Percentiles rank a stretch among this genome's conserved stretches.
phyloP scores from a whole-genome alignment of 2,797 vertebrate species.

The Perodicticus potto region DNA sequence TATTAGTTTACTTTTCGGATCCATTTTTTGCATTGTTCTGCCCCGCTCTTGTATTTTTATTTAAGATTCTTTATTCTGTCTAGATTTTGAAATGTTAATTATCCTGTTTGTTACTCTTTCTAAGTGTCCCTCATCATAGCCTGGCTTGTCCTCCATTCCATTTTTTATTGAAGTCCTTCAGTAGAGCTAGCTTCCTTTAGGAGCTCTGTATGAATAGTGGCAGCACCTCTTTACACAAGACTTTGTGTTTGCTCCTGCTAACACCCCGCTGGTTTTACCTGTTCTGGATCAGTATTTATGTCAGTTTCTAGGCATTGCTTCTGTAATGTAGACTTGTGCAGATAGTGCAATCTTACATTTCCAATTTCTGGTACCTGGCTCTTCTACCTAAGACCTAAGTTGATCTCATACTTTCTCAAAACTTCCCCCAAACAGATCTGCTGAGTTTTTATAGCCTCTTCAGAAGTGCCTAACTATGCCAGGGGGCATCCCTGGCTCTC shows the following conservation, averaged over 20 bases:
- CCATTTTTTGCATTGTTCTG: not conserved
- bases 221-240: not conserved
- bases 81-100: not conserved
- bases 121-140: not conserved
- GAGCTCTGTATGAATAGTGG: not conserved
- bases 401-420: not conserved
- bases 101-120: not conserved
- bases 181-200: not conserved
- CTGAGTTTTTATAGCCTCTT: not conserved
- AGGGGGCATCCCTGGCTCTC: not conserved
- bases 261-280: not conserved
- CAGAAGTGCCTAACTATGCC: not conserved
- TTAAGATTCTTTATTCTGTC: not conserved
- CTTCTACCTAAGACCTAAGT: not conserved
- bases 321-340: not conserved
- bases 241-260: not conserved
- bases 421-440: not conserved
- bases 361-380: not conserved
- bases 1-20: not conserved
- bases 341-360: not conserved
- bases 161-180: not conserved
- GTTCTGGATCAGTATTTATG: not conserved
- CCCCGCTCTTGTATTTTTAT: not conserved
- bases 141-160: not conserved
- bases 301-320: not conserved